Conservation (phyloP, 2,797 vertebrate species). For the Spinus pinus region DNA sequence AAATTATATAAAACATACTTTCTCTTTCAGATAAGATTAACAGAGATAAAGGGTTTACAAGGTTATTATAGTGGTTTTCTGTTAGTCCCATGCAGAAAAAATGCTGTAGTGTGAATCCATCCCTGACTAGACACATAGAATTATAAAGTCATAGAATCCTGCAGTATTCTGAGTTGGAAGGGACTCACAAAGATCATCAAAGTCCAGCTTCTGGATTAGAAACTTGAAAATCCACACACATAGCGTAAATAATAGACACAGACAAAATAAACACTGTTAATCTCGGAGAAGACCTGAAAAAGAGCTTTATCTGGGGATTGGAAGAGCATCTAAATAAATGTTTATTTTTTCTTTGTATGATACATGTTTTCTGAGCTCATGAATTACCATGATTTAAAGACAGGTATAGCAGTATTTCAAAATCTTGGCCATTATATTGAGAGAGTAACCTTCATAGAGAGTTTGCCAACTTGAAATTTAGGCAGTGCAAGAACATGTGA, state of each 20-base stretch:
- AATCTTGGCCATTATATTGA: neutral
- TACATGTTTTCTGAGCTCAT: neutral
- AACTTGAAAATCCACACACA: neutral
- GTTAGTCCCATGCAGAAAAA: neutral
- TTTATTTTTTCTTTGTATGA: neutral
- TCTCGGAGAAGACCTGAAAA: neutral
- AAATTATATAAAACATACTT: neutral
- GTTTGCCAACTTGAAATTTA: neutral
- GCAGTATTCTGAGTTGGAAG: neutral
- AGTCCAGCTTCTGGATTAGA: neutral
- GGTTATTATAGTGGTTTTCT: neutral
- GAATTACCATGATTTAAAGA: neutral
- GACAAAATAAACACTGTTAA: neutral
- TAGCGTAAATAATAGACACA: neutral
- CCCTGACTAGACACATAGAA: neutral
- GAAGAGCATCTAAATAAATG: neutral
- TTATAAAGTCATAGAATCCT: neutral
- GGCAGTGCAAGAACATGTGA: neutral
- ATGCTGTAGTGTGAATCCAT: neutral
- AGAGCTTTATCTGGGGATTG: neutral
- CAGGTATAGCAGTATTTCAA: neutral
- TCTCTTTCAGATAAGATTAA: neutral
- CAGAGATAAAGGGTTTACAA: neutral
- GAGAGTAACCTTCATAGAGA: neutral
- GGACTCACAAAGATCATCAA: fast-evolving